A percentile compares a stretch with the other conserved stretches of the same genome.
phyloP scores from a whole-genome alignment of 2,113 vertebrate genomes.

The Ctenodactylus gundi region DNA sequence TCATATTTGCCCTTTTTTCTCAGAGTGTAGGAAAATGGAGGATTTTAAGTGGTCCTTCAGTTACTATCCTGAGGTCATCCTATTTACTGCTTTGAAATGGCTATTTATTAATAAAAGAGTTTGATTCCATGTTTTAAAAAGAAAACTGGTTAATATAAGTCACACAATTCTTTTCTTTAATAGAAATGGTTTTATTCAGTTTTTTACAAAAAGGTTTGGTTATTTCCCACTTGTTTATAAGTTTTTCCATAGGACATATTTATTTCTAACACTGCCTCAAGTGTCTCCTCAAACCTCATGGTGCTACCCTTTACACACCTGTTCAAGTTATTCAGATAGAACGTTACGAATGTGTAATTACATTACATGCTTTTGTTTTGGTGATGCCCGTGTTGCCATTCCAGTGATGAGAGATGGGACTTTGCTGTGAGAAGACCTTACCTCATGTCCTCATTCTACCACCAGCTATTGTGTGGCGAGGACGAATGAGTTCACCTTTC shows the following conservation, averaged over 20 bases:
- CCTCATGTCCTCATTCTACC: background rate
- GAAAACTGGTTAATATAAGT: background rate
- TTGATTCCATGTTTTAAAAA: constrained; percentile 3
- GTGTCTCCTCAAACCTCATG: background rate
- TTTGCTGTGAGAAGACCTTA: background rate
- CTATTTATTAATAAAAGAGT: constrained; percentile 11
- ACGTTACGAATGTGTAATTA: background rate
- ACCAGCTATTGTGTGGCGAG: background rate
- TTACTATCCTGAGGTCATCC: background rate
- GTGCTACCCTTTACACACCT: background rate
- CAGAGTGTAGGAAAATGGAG: no score
- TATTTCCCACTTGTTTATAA: background rate
- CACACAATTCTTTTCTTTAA: constrained; percentile 19
- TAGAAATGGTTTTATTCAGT: background rate
- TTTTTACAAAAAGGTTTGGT: background rate
- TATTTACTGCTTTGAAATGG: constrained; percentile 22
- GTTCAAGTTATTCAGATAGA: background rate
- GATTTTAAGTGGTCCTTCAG: background rate
- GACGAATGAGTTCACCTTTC: background rate
- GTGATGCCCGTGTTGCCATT: background rate
- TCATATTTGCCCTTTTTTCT: no score
- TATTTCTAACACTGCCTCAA: background rate
- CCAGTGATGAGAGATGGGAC: background rate
- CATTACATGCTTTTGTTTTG: background rate
- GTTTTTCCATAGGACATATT: background rate